Evolutionary conservation across 2,797 vertebrate genomes (phyloP).

Genomic region (Anableps anableps): DNA sequence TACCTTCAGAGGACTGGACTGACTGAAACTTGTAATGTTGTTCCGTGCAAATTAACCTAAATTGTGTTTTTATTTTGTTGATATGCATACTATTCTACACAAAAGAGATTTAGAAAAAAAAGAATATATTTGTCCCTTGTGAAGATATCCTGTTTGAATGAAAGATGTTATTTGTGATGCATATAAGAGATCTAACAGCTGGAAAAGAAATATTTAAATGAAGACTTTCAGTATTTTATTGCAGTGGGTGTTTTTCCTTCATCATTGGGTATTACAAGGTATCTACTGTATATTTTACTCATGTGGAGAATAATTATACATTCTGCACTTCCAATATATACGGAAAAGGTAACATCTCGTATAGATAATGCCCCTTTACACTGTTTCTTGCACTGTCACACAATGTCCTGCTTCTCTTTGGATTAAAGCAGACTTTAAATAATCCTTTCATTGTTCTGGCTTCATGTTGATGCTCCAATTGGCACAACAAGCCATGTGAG

Average conservation of each 20-base stretch:
- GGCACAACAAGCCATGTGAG: constrained; percentile 36
- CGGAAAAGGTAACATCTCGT: constrained; percentile 49
- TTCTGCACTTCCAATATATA: constrained; percentile 64
- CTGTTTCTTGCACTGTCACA: constrained; percentile 39
- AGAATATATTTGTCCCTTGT: constrained; percentile 76
- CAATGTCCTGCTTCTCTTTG: constrained; percentile 52
- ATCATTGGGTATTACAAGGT: constrained; percentile 54
- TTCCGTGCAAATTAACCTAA: constrained; percentile 73
- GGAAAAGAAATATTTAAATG: constrained; percentile 51
- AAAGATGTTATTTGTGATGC: constrained; percentile 70
- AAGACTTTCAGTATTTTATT: constrained; percentile 53
- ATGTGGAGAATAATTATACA: constrained; percentile 62
- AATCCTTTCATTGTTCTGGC: constrained; percentile 63
- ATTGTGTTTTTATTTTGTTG: constrained; percentile 78
- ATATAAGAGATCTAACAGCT: constrained; percentile 56
- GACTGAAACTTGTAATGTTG: constrained; percentile 70
- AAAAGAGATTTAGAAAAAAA: constrained; percentile 58
- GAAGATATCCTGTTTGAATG: constrained; percentile 75
- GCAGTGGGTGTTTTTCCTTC: constrained; percentile 63
- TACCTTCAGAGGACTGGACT: constrained; percentile 51
- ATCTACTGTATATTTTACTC: constrained; percentile 59
- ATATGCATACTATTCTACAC: constrained; percentile 75
- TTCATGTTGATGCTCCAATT: constrained; percentile 55
- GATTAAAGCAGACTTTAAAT: constrained; percentile 57
- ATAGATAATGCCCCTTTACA: constrained; percentile 37